Evolutionary conservation across 2,888 invertebrate species (phyloP).

Genomic region (Axea sp.): DNA sequence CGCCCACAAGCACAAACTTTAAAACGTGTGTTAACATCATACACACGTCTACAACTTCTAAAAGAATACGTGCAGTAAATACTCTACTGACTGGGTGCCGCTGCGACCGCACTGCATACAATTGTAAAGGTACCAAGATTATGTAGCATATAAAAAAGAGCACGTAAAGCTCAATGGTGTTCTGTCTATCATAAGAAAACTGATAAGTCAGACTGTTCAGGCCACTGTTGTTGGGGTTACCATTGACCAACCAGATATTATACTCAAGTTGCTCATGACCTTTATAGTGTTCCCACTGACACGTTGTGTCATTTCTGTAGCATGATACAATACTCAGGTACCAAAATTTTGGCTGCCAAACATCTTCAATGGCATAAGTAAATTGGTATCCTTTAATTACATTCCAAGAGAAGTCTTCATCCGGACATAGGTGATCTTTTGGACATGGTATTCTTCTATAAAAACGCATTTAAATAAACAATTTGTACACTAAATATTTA

Average conservation of each 20-base stretch:
- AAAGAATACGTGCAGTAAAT: constrained; percentile 91
- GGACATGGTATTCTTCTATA: constrained; percentile 90
- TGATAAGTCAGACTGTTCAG: constrained; percentile 95
- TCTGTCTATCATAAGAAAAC: constrained; percentile 97
- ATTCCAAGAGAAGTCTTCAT: constrained; percentile 88
- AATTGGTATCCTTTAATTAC: constrained; percentile 94
- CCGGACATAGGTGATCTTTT: constrained; percentile 86
- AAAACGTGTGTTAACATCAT: constrained; percentile 93
- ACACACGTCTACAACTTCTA: constrained; percentile 92
- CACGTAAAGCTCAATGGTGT: constrained; percentile 93
- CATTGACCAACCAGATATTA: constrained; percentile 98
- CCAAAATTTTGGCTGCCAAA: constrained; percentile 96
- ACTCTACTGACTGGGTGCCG: constrained; percentile 94
- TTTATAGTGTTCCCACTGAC: constrained; percentile 90
- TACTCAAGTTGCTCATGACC: constrained; percentile 85
- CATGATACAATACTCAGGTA: constrained; percentile 97
- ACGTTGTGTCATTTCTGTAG: constrained; percentile 88
- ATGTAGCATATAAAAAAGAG: constrained; percentile 93
- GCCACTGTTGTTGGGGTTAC: constrained; percentile 93
- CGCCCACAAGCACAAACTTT: constrained; percentile 95
- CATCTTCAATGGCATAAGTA: constrained; percentile 94
- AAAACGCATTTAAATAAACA: constrained; percentile 2
- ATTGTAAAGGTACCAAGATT: constrained; percentile 91
- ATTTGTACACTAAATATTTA: not conserved
- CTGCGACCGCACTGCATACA: constrained; percentile 93